phyloP scores from a whole-genome alignment of 2,113 vertebrate species.

The Periophthalmus modestus region DNA sequence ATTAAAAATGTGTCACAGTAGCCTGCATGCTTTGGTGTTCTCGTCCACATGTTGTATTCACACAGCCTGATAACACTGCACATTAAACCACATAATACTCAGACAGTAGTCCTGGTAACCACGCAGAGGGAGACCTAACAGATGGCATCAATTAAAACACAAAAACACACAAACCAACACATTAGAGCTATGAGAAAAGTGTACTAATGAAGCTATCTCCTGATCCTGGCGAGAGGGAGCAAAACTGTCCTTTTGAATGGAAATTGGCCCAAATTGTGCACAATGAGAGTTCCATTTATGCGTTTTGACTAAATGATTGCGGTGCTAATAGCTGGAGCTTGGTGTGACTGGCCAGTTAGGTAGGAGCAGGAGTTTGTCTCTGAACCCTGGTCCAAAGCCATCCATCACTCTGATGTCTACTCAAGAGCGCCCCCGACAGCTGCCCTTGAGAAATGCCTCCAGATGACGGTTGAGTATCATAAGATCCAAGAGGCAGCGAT shows the following conservation, averaged over 20 bases:
- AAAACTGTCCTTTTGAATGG: neutral
- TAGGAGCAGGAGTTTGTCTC: neutral
- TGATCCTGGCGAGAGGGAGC: neutral
- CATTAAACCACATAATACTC: neutral
- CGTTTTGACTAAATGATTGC: slow-evolving; percentile 6
- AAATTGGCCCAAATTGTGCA: neutral
- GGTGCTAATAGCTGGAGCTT: neutral
- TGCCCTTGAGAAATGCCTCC: slow-evolving; percentile 64
- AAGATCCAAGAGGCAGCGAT: slow-evolving; percentile 44
- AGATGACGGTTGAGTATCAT: slow-evolving; percentile 60
- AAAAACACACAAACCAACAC: neutral
- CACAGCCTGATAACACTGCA: neutral
- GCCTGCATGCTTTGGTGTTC: too few relatives aligned
- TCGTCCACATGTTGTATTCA: too few relatives aligned
- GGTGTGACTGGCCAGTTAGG: slow-evolving; percentile 5
- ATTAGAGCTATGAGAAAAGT: neutral
- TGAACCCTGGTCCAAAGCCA: slow-evolving; percentile 36
- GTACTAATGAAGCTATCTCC: neutral
- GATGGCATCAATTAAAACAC: slow-evolving; percentile 9
- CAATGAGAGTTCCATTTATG: neutral
- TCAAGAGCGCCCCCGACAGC: slow-evolving; percentile 63
- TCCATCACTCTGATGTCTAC: slow-evolving; percentile 54
- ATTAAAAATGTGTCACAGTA: too few relatives aligned
- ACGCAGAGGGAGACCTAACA: neutral
- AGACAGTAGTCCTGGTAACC: neutral